phyloP scores from a whole-genome alignment of 2,797 vertebrate species.

The Alca torda region DNA sequence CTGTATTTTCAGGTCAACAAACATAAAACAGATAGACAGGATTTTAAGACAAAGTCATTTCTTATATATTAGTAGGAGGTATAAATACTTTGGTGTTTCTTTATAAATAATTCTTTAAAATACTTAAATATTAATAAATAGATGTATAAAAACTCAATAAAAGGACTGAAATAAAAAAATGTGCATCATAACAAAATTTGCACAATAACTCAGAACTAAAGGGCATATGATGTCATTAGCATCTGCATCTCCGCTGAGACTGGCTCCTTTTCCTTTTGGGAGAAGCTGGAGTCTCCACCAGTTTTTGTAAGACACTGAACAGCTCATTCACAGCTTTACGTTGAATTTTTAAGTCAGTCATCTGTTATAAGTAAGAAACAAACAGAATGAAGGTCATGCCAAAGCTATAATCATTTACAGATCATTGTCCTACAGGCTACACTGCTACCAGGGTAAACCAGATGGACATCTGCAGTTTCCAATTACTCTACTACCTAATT shows the following conservation, averaged over 20 bases:
- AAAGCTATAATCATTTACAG: neutral
- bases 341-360: constrained; percentile 65
- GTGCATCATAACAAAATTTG: neutral
- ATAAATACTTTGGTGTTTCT: constrained; percentile 74
- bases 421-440: neutral
- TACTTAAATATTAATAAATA: constrained; percentile 85
- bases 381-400: neutral
- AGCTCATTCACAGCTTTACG: constrained; percentile 75
- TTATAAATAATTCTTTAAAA: constrained; percentile 77
- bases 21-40: constrained; percentile 62
- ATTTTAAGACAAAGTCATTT: constrained; percentile 55
- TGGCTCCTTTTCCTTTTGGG: constrained; percentile 69
- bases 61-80: constrained; percentile 47
- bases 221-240: neutral
- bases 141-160: constrained; percentile 51
- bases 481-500: neutral
- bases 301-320: constrained; percentile 20
- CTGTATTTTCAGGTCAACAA: constrained; percentile 38
- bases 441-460: neutral
- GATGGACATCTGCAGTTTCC: neutral
- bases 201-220: neutral
- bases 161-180: neutral
- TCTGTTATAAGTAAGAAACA: constrained; percentile 58
- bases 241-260: constrained; percentile 5
- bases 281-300: neutral